Evolutionary conservation across 2,113 vertebrate species (phyloP), one percentile per base, ranked within the genome.

Genomic region (Anhinga rufa): DNA sequence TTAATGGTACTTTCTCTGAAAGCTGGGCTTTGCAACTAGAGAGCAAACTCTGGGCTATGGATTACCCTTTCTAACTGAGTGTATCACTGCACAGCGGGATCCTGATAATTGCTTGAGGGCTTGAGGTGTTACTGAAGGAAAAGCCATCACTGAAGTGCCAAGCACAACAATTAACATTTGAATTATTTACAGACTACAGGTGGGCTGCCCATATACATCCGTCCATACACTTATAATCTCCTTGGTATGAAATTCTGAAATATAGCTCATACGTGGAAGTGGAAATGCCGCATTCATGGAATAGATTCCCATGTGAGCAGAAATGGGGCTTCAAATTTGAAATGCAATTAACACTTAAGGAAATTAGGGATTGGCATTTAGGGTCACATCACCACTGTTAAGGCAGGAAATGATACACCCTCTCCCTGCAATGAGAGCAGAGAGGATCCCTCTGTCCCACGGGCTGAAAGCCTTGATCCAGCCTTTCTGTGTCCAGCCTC

Each of bases 151-250:
- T 54, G 77, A 88, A 94, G 92, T 86, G 92, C 77, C 92, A 95
- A 94, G 77, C 81, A 94, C 55, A 88, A 88, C 86, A 90, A 96
- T 96, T 95, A 96, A 82, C 88, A 89, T 96, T 79, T 96, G 77
- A 96, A 94, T 94, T 96, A 96, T 96, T 97, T 97, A 84, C 80
- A 85, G 91, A 62, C 95, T 87, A 46, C 86, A 94, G 94, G 95
- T 92, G 92, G 77, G 46, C 77, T 84, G 61, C 92, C 80, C 88
- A 25, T 93, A 84, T 86, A 81, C 4, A 25, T 89, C 69, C 4
- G 0, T 76, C 78, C 49, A 40, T 75, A 55, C 13, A 11, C 38
- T 61, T 70, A n/a, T 19, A 36, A 64, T 88, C 22, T 82, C 48
- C 48, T 86, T 36, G 15, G 14, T 74, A 38, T 19, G 32, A 69